phyloP scores from a whole-genome alignment of 2,888 invertebrate genomes.

The Troilus luridus region DNA sequence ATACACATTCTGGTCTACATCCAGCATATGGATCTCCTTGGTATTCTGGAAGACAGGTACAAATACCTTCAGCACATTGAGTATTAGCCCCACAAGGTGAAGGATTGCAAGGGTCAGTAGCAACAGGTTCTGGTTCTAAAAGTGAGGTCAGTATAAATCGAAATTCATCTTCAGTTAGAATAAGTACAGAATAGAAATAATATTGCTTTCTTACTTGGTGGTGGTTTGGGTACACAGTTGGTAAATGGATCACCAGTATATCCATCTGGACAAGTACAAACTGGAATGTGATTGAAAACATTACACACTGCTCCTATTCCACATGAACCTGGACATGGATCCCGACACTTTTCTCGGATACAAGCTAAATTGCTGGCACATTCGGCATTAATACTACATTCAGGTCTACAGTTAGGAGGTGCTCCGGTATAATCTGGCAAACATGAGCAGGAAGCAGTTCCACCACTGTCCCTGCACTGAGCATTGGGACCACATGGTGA shows the following conservation, averaged over 20 bases:
- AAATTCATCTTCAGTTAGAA: not conserved
- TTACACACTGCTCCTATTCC: conserved; percentile 85
- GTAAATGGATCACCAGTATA: conserved; percentile 86
- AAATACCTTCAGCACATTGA: conserved; percentile 75
- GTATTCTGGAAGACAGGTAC: conserved; percentile 80
- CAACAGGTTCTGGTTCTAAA: conserved; percentile 67
- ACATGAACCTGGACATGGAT: conserved; percentile 85
- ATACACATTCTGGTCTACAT: conserved; percentile 84
- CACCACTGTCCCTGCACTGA: conserved; percentile 80
- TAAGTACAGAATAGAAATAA: not conserved
- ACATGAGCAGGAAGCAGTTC: conserved; percentile 83
- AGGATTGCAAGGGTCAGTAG: conserved; percentile 76
- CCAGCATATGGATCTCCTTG: conserved; percentile 81
- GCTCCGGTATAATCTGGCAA: conserved; percentile 82
- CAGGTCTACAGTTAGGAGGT: conserved; percentile 83
- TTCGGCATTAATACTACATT: conserved; percentile 84
- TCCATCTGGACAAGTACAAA: conserved; percentile 80
- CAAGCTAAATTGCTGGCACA: conserved; percentile 76
- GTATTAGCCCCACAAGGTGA: conserved; percentile 79
- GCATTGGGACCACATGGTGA: conserved; percentile 86
- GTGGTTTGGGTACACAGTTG: conserved; percentile 75
- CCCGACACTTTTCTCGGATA: conserved; percentile 78
- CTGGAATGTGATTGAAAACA: conserved; percentile 85
- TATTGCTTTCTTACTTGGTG: conserved; percentile 65
- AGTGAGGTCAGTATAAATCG: not conserved